phyloP scores from a whole-genome alignment of 2,888 invertebrate genomes.

The Graphium colonna region DNA sequence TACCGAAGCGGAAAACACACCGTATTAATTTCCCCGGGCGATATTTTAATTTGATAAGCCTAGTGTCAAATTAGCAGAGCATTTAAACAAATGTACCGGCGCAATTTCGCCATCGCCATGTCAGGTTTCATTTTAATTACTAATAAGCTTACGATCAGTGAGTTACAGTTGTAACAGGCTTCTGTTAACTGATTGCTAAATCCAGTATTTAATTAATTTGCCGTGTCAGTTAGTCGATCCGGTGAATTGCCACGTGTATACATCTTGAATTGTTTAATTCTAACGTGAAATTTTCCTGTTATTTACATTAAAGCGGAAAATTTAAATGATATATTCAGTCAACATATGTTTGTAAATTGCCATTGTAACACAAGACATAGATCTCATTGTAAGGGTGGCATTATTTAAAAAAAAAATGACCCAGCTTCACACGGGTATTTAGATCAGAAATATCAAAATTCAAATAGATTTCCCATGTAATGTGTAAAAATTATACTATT shows the following conservation, averaged over 20 bases:
- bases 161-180: constrained; percentile 7
- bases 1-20: neutral
- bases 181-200: constrained; percentile 15
- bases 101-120: constrained; percentile 6
- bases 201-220: constrained; percentile 19
- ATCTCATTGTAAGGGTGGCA: too few species aligned
- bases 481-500: too few species aligned
- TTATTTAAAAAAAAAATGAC: too few species aligned
- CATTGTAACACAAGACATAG: too few species aligned
- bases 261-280: neutral
- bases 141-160: constrained; percentile 7
- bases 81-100: constrained; percentile 4
- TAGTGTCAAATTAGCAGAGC: constrained; percentile 5
- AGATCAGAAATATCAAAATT: too few species aligned
- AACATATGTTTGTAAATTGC: too few species aligned
- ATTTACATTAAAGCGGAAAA: too few species aligned
- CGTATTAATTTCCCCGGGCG: neutral
- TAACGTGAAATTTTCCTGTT: neutral
- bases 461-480: too few species aligned
- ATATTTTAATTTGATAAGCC: constrained; percentile 4
- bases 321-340: too few species aligned
- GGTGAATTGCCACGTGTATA: constrained; percentile 1
- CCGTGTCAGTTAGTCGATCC: constrained; percentile 5
- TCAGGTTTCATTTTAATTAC: constrained; percentile 14
- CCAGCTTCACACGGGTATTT: too few species aligned